These are phyloP conservation scores for Lithophane socia DNA, from an alignment of 2,888 invertebrate species.

Conservation along the genomic window DNA sequence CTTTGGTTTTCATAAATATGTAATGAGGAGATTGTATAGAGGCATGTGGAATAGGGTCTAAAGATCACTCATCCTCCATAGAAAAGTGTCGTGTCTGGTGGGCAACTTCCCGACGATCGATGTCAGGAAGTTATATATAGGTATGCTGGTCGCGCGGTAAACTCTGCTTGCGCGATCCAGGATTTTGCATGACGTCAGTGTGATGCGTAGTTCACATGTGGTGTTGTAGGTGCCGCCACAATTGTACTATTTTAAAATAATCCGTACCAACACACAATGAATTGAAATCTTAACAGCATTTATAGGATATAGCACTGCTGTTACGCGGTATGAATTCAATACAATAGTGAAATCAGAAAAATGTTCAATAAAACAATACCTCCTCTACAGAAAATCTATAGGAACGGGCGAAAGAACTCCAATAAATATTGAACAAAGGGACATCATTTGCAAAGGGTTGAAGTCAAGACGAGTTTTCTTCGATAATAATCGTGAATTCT, in stretches of 20 bases:
- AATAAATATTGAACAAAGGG: slow-evolving; percentile 63
- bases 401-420: slow-evolving; percentile 50
- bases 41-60: too few species aligned
- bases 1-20: slow-evolving; percentile 30
- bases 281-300: neutral
- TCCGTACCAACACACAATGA: neutral
- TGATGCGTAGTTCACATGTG: too few species aligned
- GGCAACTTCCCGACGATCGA: too few species aligned
- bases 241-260: neutral
- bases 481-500: slow-evolving; percentile 68
- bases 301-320: neutral
- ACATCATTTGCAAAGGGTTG: slow-evolving; percentile 56
- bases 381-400: slow-evolving; percentile 10
- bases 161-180: too few species aligned
- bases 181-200: too few species aligned
- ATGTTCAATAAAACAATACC: slow-evolving; percentile 3
- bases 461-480: slow-evolving; percentile 59
- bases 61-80: too few species aligned
- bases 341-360: neutral
- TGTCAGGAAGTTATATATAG: too few species aligned
- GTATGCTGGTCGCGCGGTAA: too few species aligned
- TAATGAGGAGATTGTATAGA: slow-evolving; percentile 7
- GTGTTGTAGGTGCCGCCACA: too few species aligned
- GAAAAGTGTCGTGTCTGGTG: too few species aligned
- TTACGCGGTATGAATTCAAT: neutral